These are phyloP conservation scores for Gavia stellata DNA, from an alignment of 2,113 vertebrate species.

Conservation along the genomic window DNA sequence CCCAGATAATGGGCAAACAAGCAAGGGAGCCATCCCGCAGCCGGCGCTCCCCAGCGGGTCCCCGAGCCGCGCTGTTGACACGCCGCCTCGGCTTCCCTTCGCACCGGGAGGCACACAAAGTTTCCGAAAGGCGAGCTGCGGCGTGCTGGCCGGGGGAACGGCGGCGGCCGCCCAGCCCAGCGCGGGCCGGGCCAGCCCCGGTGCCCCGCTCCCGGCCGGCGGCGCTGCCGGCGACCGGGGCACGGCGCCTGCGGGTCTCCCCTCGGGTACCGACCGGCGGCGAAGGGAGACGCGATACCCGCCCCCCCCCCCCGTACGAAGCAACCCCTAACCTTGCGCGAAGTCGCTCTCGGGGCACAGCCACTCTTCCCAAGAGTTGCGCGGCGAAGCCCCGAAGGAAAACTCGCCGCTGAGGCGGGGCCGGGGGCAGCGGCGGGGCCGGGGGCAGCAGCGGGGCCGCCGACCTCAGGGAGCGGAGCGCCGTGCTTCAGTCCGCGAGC, in stretches of 20 bases:
- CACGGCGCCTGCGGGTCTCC: neutral
- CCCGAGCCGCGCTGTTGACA: neutral
- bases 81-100: neutral
- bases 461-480: neutral
- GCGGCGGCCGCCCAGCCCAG: neutral
- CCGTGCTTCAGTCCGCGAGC: neutral
- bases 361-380: neutral
- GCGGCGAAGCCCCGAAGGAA: neutral
- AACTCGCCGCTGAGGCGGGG: neutral
- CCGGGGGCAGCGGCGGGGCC: neutral
- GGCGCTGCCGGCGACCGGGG: neutral
- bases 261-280: neutral
- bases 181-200: neutral
- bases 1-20: neutral
- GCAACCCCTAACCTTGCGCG: neutral
- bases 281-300: no score
- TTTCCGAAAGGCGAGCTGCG: neutral
- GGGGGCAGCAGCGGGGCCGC: neutral
- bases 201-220: no score
- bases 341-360: neutral
- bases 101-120: neutral
- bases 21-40: neutral
- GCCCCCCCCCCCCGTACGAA: fast-evolving
- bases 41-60: neutral
- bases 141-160: neutral